These are phyloP conservation scores for Scylla paramamosain DNA, from an alignment of 1,140 invertebrate genomes.

Conservation along the genomic window DNA sequence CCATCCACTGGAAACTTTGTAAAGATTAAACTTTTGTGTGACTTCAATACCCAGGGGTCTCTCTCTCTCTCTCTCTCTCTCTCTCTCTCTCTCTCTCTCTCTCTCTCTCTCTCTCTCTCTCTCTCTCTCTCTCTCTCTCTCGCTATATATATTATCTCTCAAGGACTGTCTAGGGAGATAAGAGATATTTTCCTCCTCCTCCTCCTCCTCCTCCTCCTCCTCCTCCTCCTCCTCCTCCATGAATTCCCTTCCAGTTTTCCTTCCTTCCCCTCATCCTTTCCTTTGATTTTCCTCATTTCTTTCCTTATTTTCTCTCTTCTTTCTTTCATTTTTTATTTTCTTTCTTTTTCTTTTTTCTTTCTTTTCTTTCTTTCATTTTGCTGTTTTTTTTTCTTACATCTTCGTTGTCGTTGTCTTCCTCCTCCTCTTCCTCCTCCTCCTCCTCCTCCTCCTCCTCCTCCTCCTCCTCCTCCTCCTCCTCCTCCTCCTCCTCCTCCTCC, in stretches of 20 bases:
- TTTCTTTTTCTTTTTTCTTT: background rate
- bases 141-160: background rate
- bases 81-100: conserved; percentile 66
- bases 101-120: conserved; percentile 64
- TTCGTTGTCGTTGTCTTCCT: too few species aligned
- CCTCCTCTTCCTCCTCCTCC: too few species aligned
- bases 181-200: conserved; percentile 10
- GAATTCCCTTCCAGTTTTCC: background rate
- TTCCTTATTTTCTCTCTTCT: background rate
- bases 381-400: background rate
- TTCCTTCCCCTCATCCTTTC: background rate
- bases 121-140: conserved; percentile 7
- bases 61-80: conserved; percentile 35
- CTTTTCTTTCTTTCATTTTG: too few species aligned
- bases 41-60: background rate
- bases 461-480: too few species aligned
- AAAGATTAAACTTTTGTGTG: too few species aligned
- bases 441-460: background rate
- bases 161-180: too few species aligned
- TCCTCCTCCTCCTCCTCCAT: background rate
- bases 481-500: too few species aligned
- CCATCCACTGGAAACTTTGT: background rate
- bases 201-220: conserved; percentile 29
- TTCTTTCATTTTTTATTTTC: background rate
- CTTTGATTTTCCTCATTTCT: background rate